phyloP scores from a whole-genome alignment of 2,113 vertebrate genomes.

The Excalfactoria chinensis region DNA sequence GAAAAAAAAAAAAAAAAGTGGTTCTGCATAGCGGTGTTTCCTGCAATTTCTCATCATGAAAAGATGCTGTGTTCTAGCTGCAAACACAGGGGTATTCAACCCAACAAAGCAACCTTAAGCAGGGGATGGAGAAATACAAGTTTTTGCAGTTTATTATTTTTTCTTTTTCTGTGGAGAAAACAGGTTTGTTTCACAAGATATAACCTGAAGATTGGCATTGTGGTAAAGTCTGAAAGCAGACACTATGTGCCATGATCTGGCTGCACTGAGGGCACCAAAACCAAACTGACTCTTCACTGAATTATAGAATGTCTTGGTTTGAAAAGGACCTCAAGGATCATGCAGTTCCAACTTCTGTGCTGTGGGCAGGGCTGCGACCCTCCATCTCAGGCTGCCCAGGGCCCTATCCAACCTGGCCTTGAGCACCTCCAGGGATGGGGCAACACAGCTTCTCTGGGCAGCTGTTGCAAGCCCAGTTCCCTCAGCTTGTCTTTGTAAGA shows the following conservation, averaged over 20 bases:
- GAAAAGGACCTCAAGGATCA: background rate
- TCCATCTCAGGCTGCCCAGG: background rate
- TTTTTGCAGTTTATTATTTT: background rate
- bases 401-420: background rate
- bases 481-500: too few relatives aligned
- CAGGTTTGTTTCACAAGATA: background rate
- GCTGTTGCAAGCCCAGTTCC: too few relatives aligned
- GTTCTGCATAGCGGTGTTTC: background rate
- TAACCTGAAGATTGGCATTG: background rate
- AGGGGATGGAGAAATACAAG: background rate
- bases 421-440: background rate
- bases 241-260: background rate
- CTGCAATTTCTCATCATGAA: conserved; percentile 13
- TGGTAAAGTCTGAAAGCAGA: background rate
- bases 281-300: background rate
- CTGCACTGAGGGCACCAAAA: background rate
- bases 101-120: background rate
- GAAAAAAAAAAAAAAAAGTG: conserved; percentile 9
- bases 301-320: background rate
- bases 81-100: conserved; percentile 34
- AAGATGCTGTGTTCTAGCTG: background rate
- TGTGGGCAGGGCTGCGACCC: background rate
- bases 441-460: background rate
- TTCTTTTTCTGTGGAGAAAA: background rate
- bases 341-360: background rate